Evolutionary conservation across 2,797 vertebrate species (phyloP).

Genomic region (Hydrophis major): DNA sequence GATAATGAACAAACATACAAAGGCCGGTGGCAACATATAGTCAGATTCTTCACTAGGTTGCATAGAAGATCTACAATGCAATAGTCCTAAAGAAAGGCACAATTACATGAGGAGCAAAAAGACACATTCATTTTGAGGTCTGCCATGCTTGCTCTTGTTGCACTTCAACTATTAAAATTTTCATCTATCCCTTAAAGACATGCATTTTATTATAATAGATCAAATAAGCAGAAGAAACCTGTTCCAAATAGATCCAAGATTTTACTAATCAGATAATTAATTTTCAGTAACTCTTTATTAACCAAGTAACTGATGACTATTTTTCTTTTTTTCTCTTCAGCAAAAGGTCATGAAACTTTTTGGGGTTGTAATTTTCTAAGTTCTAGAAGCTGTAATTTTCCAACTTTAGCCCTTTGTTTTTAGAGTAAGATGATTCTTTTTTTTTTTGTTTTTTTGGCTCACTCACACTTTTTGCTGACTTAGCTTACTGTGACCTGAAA

Average conservation of each 20-base stretch:
- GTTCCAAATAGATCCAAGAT: background rate
- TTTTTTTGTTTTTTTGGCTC: background rate
- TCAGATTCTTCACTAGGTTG: background rate
- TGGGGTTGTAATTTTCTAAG: constrained; percentile 16
- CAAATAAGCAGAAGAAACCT: background rate
- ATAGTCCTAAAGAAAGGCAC: background rate
- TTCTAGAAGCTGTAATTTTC: constrained; percentile 27
- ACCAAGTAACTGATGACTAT: background rate
- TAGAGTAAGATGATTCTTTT: constrained; percentile 15
- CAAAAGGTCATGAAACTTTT: background rate
- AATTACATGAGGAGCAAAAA: background rate
- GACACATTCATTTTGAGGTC: background rate
- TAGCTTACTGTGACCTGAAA: constrained; percentile 3
- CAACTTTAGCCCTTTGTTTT: constrained; percentile 30
- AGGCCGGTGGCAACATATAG: background rate
- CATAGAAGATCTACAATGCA: background rate
- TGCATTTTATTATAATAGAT: background rate
- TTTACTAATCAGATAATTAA: background rate
- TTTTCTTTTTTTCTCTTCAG: no score
- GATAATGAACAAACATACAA: no score
- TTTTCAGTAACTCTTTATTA: background rate
- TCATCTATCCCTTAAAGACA: background rate
- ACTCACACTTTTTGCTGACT: background rate
- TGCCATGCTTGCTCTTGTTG: background rate
- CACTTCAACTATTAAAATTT: background rate